Evolutionary conservation across 2,888 invertebrate genomes (phyloP), one percentile per base, ranked within the genome.

Genomic region (Spodoptera exigua): DNA sequence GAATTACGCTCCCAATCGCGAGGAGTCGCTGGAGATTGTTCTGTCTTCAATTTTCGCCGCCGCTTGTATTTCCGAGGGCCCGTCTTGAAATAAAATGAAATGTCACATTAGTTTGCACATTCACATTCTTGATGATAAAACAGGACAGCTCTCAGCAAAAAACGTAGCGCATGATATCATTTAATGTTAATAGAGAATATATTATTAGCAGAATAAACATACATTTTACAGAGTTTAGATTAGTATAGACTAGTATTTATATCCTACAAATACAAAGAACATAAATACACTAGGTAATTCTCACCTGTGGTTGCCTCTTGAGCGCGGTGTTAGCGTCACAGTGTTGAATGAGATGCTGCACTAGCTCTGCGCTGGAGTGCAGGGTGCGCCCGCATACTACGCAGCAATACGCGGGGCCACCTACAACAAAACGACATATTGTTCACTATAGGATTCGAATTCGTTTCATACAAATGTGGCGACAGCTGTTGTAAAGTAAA

Each of bases 321-420:
- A 97, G 94, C 1, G 97, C 97, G 0, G 98, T 98, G 83, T 98
- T 98, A 71, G 96, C 96, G 86, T 98, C 98, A 81, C 97, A 97
- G 82, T 98, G 98, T 80, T 97, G 96, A 45, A 98, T 97, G 70
- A 98, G 95, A 87, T 98, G 98, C 61, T 97, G 96, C 58, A 97
- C 97, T 18, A 98, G 90, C 78, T 97, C 97, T 13, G 95, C 95
- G 2, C 97, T 97, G 0, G 96, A 95, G 18, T 95, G 93, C 79
- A 97, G 94, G 46, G 96, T 95, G 44, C 96, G 95, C 0, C 96
- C 95, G 84, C 98, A 98, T 0, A 98, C 97, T 17, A 96, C 95
- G 81, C 98, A 98, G 71, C 95, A 95, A 81, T 96, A 97, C 0
- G 96, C 95, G 1, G 96, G 95, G 69, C 95, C 90, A 47, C 93